Percentiles rank a stretch among this genome's conserved stretches.
Evolutionary conservation across 2,888 invertebrate species (phyloP).

Genomic region (Luperina testacea): DNA sequence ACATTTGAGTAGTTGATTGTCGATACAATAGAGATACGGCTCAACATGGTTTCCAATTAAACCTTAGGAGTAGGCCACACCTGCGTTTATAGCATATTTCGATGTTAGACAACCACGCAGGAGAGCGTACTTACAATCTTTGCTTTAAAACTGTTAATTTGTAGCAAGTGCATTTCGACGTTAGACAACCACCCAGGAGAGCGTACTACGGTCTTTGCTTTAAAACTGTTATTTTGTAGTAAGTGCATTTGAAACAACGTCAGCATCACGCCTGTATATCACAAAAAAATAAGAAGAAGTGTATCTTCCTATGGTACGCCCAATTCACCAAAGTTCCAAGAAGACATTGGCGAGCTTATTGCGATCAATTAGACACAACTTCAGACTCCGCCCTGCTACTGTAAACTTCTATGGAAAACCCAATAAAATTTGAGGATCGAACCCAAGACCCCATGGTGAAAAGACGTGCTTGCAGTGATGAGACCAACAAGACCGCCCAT

Average conservation of each 20-base stretch:
- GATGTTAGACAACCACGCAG: constrained; percentile 35
- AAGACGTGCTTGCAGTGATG: neutral
- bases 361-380: neutral
- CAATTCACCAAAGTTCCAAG: neutral
- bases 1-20: constrained; percentile 27
- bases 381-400: fast-evolving
- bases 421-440: too few species aligned
- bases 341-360: neutral
- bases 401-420: neutral
- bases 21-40: constrained; percentile 68
- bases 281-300: neutral
- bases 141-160: neutral
- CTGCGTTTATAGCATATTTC: constrained; percentile 68
- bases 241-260: too few species aligned
- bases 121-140: neutral
- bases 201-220: neutral
- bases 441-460: too few species aligned
- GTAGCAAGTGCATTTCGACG: constrained; percentile 42
- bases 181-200: constrained; percentile 35
- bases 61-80: constrained; percentile 65
- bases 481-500: neutral
- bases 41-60: constrained; percentile 75
- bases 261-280: too few species aligned
- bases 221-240: neutral
- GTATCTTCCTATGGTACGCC: neutral